Conservation (phyloP, 2,888 invertebrate genomes). For the Empis stercorea region DNA sequence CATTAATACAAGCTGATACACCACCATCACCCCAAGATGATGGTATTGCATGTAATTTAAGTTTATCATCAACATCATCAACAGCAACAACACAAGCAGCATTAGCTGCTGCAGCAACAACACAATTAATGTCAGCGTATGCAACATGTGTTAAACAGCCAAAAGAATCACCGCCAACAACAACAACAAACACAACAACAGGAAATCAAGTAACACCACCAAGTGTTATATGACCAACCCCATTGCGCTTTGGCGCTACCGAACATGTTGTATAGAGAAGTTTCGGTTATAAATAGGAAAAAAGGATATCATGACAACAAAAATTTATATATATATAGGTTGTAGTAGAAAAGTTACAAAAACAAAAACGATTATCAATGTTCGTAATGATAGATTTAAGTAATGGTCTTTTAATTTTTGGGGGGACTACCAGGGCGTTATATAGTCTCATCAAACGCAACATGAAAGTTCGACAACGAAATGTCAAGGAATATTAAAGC, state of each 20-base stretch:
- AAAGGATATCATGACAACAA: background rate
- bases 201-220: slow-evolving; percentile 21
- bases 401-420: no score
- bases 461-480: no score
- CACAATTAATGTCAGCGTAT: slow-evolving; percentile 25
- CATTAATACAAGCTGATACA: slow-evolving; percentile 31
- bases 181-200: slow-evolving; percentile 16
- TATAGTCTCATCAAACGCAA: no score
- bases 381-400: no score
- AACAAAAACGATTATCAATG: no score
- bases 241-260: slow-evolving; percentile 34
- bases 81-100: slow-evolving; percentile 29
- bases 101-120: slow-evolving; percentile 14
- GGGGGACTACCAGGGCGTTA: no score
- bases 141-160: slow-evolving; percentile 31
- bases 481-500: no score
- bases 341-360: no score
- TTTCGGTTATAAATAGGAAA: background rate
- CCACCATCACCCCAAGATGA: slow-evolving; percentile 31
- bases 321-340: background rate
- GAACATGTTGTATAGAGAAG: slow-evolving; percentile 29
- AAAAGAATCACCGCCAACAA: slow-evolving; percentile 27
- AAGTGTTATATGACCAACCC: slow-evolving; percentile 38
- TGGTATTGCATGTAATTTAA: slow-evolving; percentile 1
- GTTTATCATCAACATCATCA: background rate